phyloP scores from a whole-genome alignment of 2,888 invertebrate genomes.

The Acanthopleura granulata region DNA sequence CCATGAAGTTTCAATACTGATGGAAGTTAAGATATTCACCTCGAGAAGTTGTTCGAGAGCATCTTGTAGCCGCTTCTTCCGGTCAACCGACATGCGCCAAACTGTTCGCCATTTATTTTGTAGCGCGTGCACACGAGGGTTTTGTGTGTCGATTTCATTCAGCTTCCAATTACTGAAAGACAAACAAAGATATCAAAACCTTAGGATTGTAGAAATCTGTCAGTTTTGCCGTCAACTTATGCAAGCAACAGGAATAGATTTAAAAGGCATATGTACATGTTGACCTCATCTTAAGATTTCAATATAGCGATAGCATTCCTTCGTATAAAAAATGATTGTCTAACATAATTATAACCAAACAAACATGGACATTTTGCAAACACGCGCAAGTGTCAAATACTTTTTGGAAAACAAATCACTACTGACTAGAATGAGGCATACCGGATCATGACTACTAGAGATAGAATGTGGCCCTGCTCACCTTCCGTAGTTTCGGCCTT shows the following conservation, averaged over 20 bases:
- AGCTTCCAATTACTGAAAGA: constrained; percentile 56
- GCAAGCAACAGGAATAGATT: too few relatives aligned
- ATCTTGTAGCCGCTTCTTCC: constrained; percentile 68
- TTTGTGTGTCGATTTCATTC: constrained; percentile 60
- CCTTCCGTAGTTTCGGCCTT: constrained; percentile 50
- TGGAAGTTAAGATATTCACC: constrained; percentile 38
- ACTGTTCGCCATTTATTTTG: constrained; percentile 67
- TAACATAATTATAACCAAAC: too few relatives aligned
- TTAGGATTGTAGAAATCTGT: too few relatives aligned
- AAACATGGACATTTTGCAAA: too few relatives aligned
- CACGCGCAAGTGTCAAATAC: too few relatives aligned
- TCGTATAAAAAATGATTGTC: too few relatives aligned
- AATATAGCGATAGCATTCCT: too few relatives aligned
- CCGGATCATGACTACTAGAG: background rate
- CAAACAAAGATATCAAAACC: background rate
- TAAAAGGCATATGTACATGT: too few relatives aligned
- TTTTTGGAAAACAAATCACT: background rate
- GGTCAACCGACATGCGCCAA: constrained; percentile 67
- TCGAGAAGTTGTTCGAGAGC: constrained; percentile 65
- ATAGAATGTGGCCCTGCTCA: constrained; percentile 24
- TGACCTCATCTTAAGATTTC: too few relatives aligned
- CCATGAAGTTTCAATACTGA: background rate
- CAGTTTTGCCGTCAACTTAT: too few relatives aligned
- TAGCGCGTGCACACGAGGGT: constrained; percentile 61
- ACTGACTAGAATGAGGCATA: too few relatives aligned